These are phyloP conservation scores for Auanema freiburgensis DNA, from an alignment of 2,888 invertebrate genomes.

Conservation along the genomic window DNA sequence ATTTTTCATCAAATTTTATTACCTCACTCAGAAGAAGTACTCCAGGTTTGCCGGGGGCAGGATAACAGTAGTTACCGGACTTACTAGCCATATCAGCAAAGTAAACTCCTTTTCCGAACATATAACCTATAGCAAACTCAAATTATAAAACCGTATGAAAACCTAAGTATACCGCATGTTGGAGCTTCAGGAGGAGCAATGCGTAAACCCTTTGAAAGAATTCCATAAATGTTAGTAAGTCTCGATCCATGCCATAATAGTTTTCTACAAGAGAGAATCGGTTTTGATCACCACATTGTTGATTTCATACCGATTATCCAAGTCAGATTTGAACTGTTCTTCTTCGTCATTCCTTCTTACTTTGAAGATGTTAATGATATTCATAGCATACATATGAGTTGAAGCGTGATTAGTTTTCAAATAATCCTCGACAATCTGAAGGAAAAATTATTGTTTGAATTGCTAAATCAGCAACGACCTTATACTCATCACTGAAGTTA, in stretches of 20 bases:
- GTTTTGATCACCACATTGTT: background rate
- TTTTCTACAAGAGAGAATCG: constrained; percentile 59
- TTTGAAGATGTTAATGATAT: constrained; percentile 66
- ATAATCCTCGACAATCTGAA: constrained; percentile 66
- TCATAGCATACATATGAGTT: constrained; percentile 68
- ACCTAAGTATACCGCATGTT: constrained; percentile 14
- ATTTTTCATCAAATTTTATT: constrained; percentile 21
- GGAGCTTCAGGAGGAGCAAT: constrained; percentile 70
- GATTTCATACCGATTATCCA: constrained; percentile 65
- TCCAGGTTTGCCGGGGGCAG: constrained; percentile 64
- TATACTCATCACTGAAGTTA: constrained; percentile 59
- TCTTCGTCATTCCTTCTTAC: constrained; percentile 65
- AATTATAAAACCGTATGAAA: constrained; percentile 14
- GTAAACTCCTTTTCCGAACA: constrained; percentile 70
- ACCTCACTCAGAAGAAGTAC: constrained; percentile 68
- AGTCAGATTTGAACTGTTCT: constrained; percentile 62
- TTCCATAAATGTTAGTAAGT: constrained; percentile 69
- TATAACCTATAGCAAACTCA: constrained; percentile 65
- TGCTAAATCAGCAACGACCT: too few species aligned
- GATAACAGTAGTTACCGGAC: constrained; percentile 69
- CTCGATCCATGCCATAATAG: constrained; percentile 70
- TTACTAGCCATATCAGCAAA: constrained; percentile 70
- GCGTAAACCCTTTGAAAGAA: constrained; percentile 68
- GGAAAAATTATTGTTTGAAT: constrained; percentile 11
- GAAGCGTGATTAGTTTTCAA: constrained; percentile 67